A percentile compares a stretch with the other conserved stretches of the same genome.
phyloP scores from a whole-genome alignment of 2,888 invertebrate species.

The Nomada fucata region DNA sequence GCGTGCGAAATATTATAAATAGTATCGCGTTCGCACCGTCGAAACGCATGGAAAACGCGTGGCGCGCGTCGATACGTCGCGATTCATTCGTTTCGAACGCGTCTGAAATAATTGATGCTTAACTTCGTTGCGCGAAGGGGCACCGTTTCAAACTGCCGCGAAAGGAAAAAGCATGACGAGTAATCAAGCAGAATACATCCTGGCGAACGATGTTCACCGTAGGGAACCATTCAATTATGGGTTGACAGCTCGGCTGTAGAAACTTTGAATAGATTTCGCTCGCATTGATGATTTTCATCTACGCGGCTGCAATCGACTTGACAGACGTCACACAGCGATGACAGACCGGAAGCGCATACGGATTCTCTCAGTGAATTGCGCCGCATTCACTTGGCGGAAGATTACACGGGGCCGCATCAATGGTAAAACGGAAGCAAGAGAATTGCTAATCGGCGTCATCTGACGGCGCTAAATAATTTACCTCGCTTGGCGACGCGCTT shows the following conservation, averaged over 20 bases:
- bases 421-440: constrained; percentile 53
- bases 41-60: too few species aligned
- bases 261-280: neutral
- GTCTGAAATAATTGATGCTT: too few species aligned
- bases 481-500: neutral
- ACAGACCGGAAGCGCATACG: constrained; percentile 11
- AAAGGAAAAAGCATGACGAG: too few species aligned
- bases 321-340: constrained; percentile 29
- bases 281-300: constrained; percentile 26
- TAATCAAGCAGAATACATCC: too few species aligned
- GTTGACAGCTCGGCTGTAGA: neutral
- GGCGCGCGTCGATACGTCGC: too few species aligned
- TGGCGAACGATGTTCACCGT: neutral
- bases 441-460: constrained; percentile 60
- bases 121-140: too few species aligned
- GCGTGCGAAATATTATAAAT: too few species aligned
- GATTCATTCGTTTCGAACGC: too few species aligned
- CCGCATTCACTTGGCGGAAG: constrained; percentile 31
- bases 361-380: constrained; percentile 53
- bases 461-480: constrained; percentile 62
- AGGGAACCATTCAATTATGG: neutral
- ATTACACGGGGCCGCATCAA: constrained; percentile 36
- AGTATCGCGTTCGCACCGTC: too few species aligned
- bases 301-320: constrained; percentile 29
- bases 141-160: too few species aligned